Base-by-base conservation (phyloP, 2,797 vertebrate species). In the Chelonia mydas region DNA sequence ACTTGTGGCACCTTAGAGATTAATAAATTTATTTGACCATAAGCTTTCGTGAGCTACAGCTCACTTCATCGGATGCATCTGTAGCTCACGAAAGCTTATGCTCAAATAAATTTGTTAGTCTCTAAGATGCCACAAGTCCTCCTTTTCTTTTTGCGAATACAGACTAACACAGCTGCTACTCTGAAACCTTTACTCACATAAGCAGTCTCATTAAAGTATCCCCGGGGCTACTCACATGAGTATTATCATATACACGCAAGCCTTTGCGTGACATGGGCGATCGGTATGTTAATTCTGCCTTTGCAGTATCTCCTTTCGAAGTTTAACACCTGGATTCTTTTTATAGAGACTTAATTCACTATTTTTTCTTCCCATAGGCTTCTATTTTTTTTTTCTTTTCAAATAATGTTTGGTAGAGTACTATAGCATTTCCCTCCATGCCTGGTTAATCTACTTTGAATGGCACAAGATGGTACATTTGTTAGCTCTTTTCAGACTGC, bases 331-430 rank as follows among this genome's bases (percentile, higher is more conserved):
- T 81, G 92, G 5, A 3, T 23, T 76, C 45, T 31, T 90, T 97
- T 97, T 96, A 95, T 68, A 33, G 90, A 61, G 11, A 81, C 19
- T 59, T 92, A 84, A 93, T 92, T 90, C 90, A 92, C 84, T 49
- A 80, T 74, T 47, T 41, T 51, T 88, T 87, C 92, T 81, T 88
- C 7, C 31, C 47, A 27, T 74, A 2, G 2, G n/a, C 53, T 27
- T 33, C 3, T 89, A 87, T 88, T 76, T 47, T 3, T 5, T 12
- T 41, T 49, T 25, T 72, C 72, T 11, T 50, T 81, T 86, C 95
- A 88, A 47, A 33, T 76, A 27, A 4, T 84, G 50, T n/a, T 72
- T 89, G 49, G 83, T 93, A 79, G 77, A 84, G 59, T 68, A 90
- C 72, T 57, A 7, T 61, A 54, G 74, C 33, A 23, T 81, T 83